Conservation (phyloP, 2,797 vertebrate genomes). For the Anabacerthia variegaticeps region DNA sequence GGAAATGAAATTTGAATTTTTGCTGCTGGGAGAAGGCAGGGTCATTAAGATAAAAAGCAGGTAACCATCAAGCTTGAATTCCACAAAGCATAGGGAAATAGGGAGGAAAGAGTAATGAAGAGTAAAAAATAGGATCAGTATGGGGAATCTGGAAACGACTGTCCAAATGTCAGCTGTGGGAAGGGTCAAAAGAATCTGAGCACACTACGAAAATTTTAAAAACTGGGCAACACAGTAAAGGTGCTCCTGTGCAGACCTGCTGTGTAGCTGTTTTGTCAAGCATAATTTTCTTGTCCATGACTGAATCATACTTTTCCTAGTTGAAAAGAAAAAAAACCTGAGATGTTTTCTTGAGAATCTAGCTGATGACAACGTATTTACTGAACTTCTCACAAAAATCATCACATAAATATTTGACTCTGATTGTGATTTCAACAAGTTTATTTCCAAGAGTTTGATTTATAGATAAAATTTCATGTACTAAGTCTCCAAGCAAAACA, state of each 20-base stretch:
- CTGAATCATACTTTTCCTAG: conserved; percentile 37
- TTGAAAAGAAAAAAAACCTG: background rate
- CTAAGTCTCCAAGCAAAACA: conserved; percentile 39
- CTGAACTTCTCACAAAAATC: conserved; percentile 55
- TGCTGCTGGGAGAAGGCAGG: background rate
- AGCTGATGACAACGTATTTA: conserved; percentile 57
- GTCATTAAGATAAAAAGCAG: background rate
- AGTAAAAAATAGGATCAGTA: background rate
- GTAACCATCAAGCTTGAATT: background rate
- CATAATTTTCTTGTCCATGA: background rate
- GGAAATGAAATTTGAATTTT: background rate
- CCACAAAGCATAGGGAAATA: background rate
- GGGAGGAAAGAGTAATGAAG: background rate
- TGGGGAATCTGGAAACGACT: background rate
- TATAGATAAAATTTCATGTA: conserved; percentile 39
- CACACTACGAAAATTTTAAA: background rate
- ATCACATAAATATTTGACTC: conserved; percentile 55
- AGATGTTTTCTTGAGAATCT: conserved; percentile 20
- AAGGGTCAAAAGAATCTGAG: background rate
- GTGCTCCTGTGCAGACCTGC: conserved; percentile 30
- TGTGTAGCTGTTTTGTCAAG: conserved; percentile 1
- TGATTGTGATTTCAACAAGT: conserved; percentile 55
- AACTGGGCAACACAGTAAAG: background rate
- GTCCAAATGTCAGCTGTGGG: background rate
- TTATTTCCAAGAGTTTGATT: conserved; percentile 58